Base-by-base conservation (phyloP, 2,113 vertebrate genomes). In the Mus spicilegus region DNA sequence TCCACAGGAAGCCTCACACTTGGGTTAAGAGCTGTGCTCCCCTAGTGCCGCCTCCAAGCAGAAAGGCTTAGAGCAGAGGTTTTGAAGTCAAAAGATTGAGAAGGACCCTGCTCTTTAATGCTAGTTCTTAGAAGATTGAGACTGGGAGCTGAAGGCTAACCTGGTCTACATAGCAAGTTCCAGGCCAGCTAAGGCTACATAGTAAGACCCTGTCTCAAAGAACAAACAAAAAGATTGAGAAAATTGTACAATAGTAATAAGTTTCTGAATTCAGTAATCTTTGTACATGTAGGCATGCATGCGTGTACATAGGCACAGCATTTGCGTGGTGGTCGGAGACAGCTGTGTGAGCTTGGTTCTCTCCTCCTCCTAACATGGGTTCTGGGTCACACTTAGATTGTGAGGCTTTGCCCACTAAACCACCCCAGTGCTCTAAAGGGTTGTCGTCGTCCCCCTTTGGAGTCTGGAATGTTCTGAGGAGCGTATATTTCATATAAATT, bases 161-260 rank as follows among this genome's bases (percentile, higher is more conserved):
- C 36, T 72, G 36, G 70, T 72, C 70, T n/a, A 72, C 70, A 72
- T 20, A 72, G 70, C 36, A n/a, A 72, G 70, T 39, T 72, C 70
- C 70, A 72, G 70, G 73, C 73, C 10, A 76, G 11, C 73, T 49
- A 78, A 51, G 16, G 7, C 76, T 19, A 19, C 28, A 51, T 26
- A 77, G 72, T 73, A 26, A 49, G 46, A 46, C 75, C 42, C 26
- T 49, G 26, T 19, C 76, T 54, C 7, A 19, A 51, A 28, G 30
- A 51, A 65, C 24, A 65, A 65, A 65, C 6, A 51, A 51, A 77
- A 77, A 75, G 54, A 67, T 84, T 91, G 93, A 90, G 82, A 82
- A 90, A 28, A 7, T 73, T 56, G 1, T 94, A n/a, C 17, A 75
- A 9, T 96, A 92, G 75, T 61, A 96, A 22, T 88, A 90, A 90